Conservation (phyloP, 2,888 invertebrate genomes). For the Mimachlamys varia region DNA sequence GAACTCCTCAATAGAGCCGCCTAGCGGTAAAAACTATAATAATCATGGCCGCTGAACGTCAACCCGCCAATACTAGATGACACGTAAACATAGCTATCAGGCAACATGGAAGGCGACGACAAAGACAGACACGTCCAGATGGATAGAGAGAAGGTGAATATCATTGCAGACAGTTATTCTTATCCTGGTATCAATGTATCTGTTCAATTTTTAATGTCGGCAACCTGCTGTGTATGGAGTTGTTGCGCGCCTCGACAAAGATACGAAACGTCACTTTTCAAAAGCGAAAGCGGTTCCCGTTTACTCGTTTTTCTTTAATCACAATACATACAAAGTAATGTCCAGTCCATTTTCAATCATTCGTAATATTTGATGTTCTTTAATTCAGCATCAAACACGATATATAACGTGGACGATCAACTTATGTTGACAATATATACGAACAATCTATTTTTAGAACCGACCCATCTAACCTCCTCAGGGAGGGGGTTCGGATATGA, state of each 20-base stretch:
- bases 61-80: conserved; percentile 9
- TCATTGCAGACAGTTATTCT: background rate
- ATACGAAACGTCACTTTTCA: background rate
- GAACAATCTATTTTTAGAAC: conserved; percentile 21
- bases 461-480: background rate
- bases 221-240: background rate
- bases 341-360: no score
- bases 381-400: no score
- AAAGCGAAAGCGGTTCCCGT: background rate
- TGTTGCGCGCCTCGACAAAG: background rate
- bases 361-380: no score
- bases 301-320: background rate
- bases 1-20: background rate
- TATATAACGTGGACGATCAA: no score
- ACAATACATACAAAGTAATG: background rate
- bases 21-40: background rate
- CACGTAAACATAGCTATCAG: background rate
- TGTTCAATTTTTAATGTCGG: background rate
- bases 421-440: background rate
- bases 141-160: background rate
- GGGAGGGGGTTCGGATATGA: background rate
- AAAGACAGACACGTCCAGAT: background rate
- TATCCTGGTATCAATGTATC: background rate
- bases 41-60: background rate
- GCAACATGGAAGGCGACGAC: conserved; percentile 18